Evolutionary conservation across 1,140 invertebrate genomes (phyloP), one percentile per base, ranked within the genome.

Genomic region (Drosophila yakuba): DNA sequence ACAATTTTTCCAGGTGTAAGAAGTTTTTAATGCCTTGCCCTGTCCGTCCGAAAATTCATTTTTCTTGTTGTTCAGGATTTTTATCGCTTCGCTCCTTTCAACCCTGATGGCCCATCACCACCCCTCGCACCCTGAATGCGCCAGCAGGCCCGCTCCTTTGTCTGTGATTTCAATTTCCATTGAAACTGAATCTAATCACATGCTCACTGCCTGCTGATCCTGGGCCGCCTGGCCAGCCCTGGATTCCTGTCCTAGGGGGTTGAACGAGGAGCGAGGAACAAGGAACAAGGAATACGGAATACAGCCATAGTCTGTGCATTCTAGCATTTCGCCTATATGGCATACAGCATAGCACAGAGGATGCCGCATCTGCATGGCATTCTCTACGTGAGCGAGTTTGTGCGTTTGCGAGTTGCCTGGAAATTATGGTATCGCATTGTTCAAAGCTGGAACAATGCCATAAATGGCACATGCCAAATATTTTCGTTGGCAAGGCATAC

Each of bases 131-230:
- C 51, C 11, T 23, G 47, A 47, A 35, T 43, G 47, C 52, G 20
- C 15, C 17, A n/a, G 41, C 17, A n/a, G 41, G 54, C 48, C 41
- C 44, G 43, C 45, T 76, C 28, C 58, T 89, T 84, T 89, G 84
- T 89, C 74, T 89, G 80, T 84, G 84, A 90, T 89, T 89, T 90
- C 85, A 90, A 89, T 90, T 89, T 89, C 69, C 80, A 89, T 84
- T 89, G 84, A 89, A 89, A 89, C 84, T 89, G 84, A 89, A 89
- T 89, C 84, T 89, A 89, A 89, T 89, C 85, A 89, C 84, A 80
- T 88, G 85, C 67, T 82, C 74, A 60, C 52, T 88, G 69, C 74
- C 75, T 81, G 82, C 80, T 89, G 84, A 80, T 88, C 74, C 84
- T 71, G 54, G 64, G 20, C 50, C 50, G 56, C 64, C 43, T 36